phyloP scores from a whole-genome alignment of 2,113 vertebrate genomes.

The Aegotheles bennettii region DNA sequence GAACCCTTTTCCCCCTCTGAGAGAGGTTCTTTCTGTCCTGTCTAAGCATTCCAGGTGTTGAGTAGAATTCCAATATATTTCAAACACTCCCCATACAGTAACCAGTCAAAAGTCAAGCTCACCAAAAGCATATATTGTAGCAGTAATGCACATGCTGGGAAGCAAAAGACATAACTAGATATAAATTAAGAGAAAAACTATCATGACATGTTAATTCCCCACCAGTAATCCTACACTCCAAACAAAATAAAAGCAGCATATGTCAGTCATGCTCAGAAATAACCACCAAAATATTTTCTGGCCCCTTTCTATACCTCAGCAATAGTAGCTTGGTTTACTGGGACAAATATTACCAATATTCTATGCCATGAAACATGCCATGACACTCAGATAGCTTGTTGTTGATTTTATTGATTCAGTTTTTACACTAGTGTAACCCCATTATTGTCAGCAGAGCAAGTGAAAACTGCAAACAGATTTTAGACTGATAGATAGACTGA shows the following conservation, averaged over 20 bases:
- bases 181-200: neutral
- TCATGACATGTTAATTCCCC: neutral
- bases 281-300: neutral
- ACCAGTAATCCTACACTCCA: neutral
- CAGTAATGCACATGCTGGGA: neutral
- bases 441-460: neutral
- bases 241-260: neutral
- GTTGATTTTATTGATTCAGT: conserved; percentile 26
- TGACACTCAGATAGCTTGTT: neutral
- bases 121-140: neutral
- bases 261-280: neutral
- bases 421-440: neutral
- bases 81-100: neutral
- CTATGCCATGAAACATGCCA: neutral
- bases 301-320: neutral
- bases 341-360: neutral
- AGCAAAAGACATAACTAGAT: neutral
- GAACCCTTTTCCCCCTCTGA: too few species aligned
- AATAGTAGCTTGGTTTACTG: neutral
- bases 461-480: conserved; percentile 2
- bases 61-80: neutral
- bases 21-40: too few species aligned
- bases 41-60: too few species aligned
- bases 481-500: neutral
- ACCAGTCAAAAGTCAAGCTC: neutral